Evolutionary conservation across 1,140 invertebrate species (phyloP).

Genomic region (Drosophila teissieri): DNA sequence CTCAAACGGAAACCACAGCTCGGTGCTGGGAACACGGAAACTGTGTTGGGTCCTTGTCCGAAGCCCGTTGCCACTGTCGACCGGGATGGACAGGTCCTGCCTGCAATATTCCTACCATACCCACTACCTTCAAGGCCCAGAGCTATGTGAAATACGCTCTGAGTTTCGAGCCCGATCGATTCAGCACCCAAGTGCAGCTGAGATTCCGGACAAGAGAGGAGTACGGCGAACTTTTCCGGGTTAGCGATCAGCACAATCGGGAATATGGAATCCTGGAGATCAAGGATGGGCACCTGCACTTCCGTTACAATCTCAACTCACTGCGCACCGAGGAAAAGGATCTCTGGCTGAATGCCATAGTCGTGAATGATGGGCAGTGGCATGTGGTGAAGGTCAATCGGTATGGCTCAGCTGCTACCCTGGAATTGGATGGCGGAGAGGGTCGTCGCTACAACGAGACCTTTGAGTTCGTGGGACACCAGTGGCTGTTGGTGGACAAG

Average conservation of each 20-base stretch:
- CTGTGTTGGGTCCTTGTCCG: conserved; percentile 95
- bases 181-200: conserved; percentile 95
- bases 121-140: conserved; percentile 94
- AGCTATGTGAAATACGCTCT: conserved; percentile 98
- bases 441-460: conserved; percentile 97
- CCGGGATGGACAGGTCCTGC: conserved; percentile 95
- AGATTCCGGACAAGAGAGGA: conserved; percentile 96
- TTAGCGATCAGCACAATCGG: conserved; percentile 96
- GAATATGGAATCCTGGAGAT: conserved; percentile 98
- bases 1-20: conserved; percentile 91
- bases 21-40: conserved; percentile 96
- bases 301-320: conserved; percentile 97
- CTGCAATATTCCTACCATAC: conserved; percentile 93
- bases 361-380: conserved; percentile 98
- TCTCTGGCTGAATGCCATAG: conserved; percentile 94
- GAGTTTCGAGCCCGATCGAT: conserved; percentile 96
- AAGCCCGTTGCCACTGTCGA: conserved; percentile 95
- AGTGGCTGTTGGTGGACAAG: conserved; percentile 96
- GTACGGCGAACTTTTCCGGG: conserved; percentile 95
- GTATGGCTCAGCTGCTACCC: conserved; percentile 96
- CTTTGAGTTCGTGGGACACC: conserved; percentile 95
- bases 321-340: conserved; percentile 94
- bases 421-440: conserved; percentile 97
- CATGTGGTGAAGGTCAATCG: conserved; percentile 95
- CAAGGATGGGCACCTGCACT: conserved; percentile 94